Evolutionary conservation across 2,113 vertebrate species (phyloP).

Genomic region (Rattus rattus): DNA sequence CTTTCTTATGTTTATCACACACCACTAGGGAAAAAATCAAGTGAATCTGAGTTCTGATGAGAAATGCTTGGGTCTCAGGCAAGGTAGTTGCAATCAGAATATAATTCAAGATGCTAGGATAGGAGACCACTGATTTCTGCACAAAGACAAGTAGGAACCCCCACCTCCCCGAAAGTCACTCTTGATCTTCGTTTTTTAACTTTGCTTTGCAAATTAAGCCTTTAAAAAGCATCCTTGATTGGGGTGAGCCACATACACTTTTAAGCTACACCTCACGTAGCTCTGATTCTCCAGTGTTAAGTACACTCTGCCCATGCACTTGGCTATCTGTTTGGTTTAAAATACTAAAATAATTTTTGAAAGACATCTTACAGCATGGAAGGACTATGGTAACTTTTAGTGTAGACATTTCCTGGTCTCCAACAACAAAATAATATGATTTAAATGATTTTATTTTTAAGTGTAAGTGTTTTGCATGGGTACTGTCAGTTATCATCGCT

Average conservation of each 20-base stretch:
- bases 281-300: slow-evolving; percentile 56
- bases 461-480: neutral
- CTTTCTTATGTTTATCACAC: slow-evolving; percentile 80
- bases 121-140: slow-evolving; percentile 79
- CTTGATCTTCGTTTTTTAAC: slow-evolving; percentile 76
- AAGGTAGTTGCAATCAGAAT: slow-evolving; percentile 80
- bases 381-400: slow-evolving; percentile 54
- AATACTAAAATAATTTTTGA: slow-evolving; percentile 65
- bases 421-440: slow-evolving; percentile 39
- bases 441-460: neutral
- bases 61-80: slow-evolving; percentile 70
- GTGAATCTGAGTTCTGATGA: slow-evolving; percentile 74
- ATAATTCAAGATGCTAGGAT: slow-evolving; percentile 77
- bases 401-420: neutral
- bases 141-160: slow-evolving; percentile 72
- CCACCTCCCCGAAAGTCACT: slow-evolving; percentile 15
- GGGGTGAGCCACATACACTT: slow-evolving; percentile 67
- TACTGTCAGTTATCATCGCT: neutral
- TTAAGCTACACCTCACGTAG: slow-evolving; percentile 63
- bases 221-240: slow-evolving; percentile 79
- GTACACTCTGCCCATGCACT: slow-evolving; percentile 46
- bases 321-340: slow-evolving; percentile 62
- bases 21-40: slow-evolving; percentile 72
- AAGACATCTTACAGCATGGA: slow-evolving; percentile 16
- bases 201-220: slow-evolving; percentile 80